These are phyloP conservation scores for Eilema sororculum DNA, from an alignment of 2,888 invertebrate species.

Conservation along the genomic window DNA sequence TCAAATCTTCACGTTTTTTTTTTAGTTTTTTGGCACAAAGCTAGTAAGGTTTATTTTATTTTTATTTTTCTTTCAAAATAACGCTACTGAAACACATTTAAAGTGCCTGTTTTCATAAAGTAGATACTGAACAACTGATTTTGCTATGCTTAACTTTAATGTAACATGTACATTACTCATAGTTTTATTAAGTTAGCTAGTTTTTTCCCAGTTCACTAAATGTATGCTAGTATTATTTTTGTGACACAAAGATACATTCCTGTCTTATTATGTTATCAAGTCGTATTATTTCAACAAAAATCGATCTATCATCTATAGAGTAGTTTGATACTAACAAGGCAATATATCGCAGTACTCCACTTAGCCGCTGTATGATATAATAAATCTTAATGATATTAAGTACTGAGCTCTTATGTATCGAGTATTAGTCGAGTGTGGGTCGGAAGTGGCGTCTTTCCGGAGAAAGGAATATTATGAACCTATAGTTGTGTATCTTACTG, in stretches of 20 bases:
- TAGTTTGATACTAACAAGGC: neutral
- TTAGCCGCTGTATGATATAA: slow-evolving; percentile 5
- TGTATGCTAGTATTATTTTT: too few species aligned
- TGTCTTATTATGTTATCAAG: neutral
- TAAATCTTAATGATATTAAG: slow-evolving; percentile 13
- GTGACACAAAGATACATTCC: neutral
- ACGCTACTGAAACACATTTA: too few species aligned
- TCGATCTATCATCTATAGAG: neutral
- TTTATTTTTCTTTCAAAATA: too few species aligned
- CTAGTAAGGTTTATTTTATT: too few species aligned
- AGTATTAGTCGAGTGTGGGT: neutral
- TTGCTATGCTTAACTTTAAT: too few species aligned
- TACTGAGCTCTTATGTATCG: slow-evolving; percentile 10
- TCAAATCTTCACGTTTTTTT: too few species aligned
- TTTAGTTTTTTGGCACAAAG: too few species aligned
- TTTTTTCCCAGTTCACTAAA: too few species aligned
- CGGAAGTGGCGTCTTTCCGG: neutral
- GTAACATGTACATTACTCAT: too few species aligned
- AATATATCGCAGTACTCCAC: slow-evolving; percentile 16
- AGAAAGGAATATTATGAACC: neutral
- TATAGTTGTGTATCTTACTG: neutral
- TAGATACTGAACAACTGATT: too few species aligned
- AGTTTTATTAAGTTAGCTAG: too few species aligned
- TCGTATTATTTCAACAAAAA: neutral
- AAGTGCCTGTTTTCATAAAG: too few species aligned